Evolutionary conservation across 1,140 invertebrate genomes (phyloP).

Genomic region (Meloidogyne chitwoodi): DNA sequence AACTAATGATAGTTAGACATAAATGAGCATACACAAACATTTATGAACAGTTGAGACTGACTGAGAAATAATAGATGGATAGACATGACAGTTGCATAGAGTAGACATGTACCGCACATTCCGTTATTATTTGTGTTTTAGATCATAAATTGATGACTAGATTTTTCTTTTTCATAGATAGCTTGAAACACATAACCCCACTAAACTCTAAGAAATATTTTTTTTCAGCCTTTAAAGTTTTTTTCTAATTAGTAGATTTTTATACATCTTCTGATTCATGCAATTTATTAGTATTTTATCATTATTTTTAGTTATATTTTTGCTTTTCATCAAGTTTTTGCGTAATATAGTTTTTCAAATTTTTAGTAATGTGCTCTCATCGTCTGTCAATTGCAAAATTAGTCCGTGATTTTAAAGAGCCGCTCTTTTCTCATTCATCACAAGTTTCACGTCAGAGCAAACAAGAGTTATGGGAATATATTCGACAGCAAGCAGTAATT

Average conservation of each 20-base stretch:
- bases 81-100: not conserved
- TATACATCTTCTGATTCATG: too few species aligned
- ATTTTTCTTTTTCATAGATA: too few species aligned
- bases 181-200: too few species aligned
- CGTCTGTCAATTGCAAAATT: slow-evolving; percentile 17
- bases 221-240: too few species aligned
- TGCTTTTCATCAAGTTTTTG: too few species aligned
- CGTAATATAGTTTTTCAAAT: not conserved
- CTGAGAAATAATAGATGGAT: not conserved
- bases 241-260: too few species aligned
- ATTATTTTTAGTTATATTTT: too few species aligned
- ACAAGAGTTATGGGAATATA: slow-evolving; percentile 18
- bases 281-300: too few species aligned
- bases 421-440: slow-evolving; percentile 13
- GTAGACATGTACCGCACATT: not conserved
- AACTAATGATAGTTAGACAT: not conserved
- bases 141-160: not conserved
- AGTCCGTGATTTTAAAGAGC: slow-evolving; percentile 15
- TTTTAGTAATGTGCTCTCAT: slow-evolving; percentile 15
- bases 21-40: not conserved
- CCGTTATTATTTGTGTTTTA: not conserved
- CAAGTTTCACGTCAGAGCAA: slow-evolving; percentile 14
- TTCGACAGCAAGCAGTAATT: slow-evolving; percentile 10
- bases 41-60: not conserved
- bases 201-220: too few species aligned